Evolutionary conservation across 2,113 vertebrate genomes (phyloP).

Genomic region (Ptilorrhoa leucosticta): DNA sequence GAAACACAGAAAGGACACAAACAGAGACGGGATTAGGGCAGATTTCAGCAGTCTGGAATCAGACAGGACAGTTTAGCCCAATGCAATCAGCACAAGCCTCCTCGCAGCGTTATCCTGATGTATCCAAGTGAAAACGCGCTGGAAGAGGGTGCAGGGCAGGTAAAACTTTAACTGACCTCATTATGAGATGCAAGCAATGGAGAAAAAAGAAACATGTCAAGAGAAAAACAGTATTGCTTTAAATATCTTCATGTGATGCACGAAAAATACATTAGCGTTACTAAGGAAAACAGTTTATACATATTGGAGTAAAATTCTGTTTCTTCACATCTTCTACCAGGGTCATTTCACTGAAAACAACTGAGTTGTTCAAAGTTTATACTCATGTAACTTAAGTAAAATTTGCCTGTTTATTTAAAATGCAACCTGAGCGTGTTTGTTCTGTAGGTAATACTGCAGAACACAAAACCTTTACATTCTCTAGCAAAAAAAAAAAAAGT

Average conservation of each 20-base stretch:
- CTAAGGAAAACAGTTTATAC: background rate
- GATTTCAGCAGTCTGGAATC: background rate
- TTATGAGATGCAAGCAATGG: background rate
- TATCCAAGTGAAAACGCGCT: fast-evolving
- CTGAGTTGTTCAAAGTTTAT: background rate
- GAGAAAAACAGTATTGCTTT: background rate
- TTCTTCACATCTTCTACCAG: background rate
- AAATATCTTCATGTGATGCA: background rate
- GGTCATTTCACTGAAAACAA: background rate
- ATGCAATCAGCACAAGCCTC: background rate
- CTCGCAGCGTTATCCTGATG: background rate
- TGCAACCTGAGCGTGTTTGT: slow-evolving; percentile 10
- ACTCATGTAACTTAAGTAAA: background rate
- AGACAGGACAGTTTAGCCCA: background rate
- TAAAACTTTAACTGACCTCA: background rate
- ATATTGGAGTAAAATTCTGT: background rate
- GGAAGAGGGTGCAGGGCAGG: too few species aligned
- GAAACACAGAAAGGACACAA: background rate
- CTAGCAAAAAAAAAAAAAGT: background rate
- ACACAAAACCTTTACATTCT: background rate
- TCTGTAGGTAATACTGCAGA: background rate
- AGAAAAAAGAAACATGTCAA: background rate
- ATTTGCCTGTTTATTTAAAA: background rate
- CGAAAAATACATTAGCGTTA: background rate
- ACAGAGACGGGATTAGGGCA: background rate